Base-by-base conservation (phyloP, 2,113 vertebrate species). In the Neofelis nebulosa region DNA sequence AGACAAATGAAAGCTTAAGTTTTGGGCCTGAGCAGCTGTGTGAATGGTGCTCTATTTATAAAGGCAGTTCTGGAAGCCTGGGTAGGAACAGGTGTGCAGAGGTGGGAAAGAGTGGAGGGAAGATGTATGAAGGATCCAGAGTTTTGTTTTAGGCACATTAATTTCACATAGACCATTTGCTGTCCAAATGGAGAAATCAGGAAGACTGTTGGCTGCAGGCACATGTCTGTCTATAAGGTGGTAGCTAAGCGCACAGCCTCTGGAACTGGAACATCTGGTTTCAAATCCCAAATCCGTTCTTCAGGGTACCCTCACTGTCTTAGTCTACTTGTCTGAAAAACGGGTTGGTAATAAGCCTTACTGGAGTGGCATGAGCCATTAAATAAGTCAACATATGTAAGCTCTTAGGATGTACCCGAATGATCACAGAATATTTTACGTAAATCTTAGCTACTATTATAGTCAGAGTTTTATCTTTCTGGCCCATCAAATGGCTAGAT, bases 51-150 rank as follows among this genome's bases (percentile, higher is more conserved):
- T 55, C 95, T 97, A 76, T 84, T 97, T 90, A 93, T 94, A 94
- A 94, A 97, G 96, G 87, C 7, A 25, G n/a, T 92, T 79, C 88
- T 69, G 88, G 93, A 95, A 96, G 91, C 95, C 33, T 81, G 71
- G 55, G 10, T 33, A 89, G 66, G 73, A 83, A 65, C 87, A 97
- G 92, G 66, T 96, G 80, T 89, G 36, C 76, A 81, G 50, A 91
- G 29, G 76, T 93, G 74, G 48, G 63, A 93, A 66, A 5, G 29
- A 38, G 61, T n/a, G 73, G 11, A 57, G 74, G 87, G 48, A 76
- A 66, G 48, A 33, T 84, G 31, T 21, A 18, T 65, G 41, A 89
- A 94, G n/a, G 38, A 90, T 73, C 27, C n/a, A 45, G 7, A 78
- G 68, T 57, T 84, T 94, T 87, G 36, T 95, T 90, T 61, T 79